Evolutionary conservation across 2,888 invertebrate species (phyloP).

Genomic region (Kuschelorhynchus macadamiae): DNA sequence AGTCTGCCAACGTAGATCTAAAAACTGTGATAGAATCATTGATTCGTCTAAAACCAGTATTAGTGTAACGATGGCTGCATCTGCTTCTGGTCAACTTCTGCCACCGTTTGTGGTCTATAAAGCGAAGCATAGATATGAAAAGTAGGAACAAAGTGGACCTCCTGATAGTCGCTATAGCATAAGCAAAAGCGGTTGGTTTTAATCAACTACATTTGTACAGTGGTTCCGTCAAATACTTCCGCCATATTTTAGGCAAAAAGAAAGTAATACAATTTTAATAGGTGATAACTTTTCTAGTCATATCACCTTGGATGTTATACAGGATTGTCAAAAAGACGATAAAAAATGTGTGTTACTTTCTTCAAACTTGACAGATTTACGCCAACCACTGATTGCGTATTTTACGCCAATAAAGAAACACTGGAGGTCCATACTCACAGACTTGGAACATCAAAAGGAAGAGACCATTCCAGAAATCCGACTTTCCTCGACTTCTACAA

Average conservation of each 20-base stretch:
- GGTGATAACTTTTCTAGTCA: constrained; percentile 11
- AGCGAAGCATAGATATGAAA: constrained; percentile 6
- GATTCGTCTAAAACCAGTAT: constrained; percentile 18
- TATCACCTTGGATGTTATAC: neutral
- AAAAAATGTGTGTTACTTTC: too few relatives aligned
- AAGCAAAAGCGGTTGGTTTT: constrained; percentile 8
- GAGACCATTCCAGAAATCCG: neutral
- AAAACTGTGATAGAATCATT: constrained; percentile 9
- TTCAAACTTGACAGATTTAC: too few relatives aligned
- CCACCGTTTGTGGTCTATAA: constrained; percentile 16
- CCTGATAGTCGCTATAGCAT: neutral
- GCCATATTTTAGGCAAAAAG: constrained; percentile 17
- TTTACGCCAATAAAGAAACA: neutral
- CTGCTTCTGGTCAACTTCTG: constrained; percentile 1
- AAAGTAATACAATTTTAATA: neutral
- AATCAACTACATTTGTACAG: constrained; percentile 19
- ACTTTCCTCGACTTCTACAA: neutral
- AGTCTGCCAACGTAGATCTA: constrained; percentile 6
- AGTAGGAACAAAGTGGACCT: constrained; percentile 18
- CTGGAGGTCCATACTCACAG: neutral
- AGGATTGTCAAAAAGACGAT: neutral
- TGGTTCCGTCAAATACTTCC: constrained; percentile 10
- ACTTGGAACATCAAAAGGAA: neutral
- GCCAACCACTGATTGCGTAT: neutral
- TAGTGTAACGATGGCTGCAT: constrained; percentile 9